A percentile compares a stretch with the other conserved stretches of the same genome.
Evolutionary conservation across 1,140 invertebrate genomes (phyloP).

Genomic region (Bombus soroeensis): DNA sequence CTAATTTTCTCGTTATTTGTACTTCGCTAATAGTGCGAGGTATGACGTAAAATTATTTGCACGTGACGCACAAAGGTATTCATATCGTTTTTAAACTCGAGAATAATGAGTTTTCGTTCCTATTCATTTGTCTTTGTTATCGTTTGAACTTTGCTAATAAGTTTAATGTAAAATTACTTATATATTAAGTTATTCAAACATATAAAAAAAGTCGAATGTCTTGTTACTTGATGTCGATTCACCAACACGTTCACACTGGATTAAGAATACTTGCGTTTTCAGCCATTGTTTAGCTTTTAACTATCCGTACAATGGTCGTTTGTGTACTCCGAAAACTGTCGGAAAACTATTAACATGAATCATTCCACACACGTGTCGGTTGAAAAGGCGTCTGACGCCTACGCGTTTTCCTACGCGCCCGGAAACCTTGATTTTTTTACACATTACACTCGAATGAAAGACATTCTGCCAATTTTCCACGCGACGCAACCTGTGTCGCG

Average conservation of each 20-base stretch:
- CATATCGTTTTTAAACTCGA: no score
- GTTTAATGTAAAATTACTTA: no score
- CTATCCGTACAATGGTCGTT: neutral
- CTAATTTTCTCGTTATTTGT: no score
- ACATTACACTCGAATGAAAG: slow-evolving; percentile 19
- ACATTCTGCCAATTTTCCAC: slow-evolving; percentile 44
- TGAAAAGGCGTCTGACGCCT: slow-evolving; percentile 25
- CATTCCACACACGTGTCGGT: slow-evolving; percentile 7
- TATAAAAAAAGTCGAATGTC: no score
- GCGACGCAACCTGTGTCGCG: neutral
- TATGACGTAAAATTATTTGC: no score
- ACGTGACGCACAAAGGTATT: no score
- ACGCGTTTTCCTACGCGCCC: slow-evolving; percentile 4
- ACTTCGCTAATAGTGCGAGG: no score
- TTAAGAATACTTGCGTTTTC: neutral
- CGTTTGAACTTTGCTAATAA: no score
- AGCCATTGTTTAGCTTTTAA: neutral
- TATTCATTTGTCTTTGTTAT: no score
- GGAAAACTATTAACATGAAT: slow-evolving; percentile 34
- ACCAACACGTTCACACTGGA: neutral
- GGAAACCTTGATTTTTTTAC: slow-evolving; percentile 37
- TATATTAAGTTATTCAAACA: no score
- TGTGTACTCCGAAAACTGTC: slow-evolving; percentile 1
- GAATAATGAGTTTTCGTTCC: no score
- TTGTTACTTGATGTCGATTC: no score